Conservation (phyloP, 1,140 invertebrate species). For the Goniozus legneri region DNA sequence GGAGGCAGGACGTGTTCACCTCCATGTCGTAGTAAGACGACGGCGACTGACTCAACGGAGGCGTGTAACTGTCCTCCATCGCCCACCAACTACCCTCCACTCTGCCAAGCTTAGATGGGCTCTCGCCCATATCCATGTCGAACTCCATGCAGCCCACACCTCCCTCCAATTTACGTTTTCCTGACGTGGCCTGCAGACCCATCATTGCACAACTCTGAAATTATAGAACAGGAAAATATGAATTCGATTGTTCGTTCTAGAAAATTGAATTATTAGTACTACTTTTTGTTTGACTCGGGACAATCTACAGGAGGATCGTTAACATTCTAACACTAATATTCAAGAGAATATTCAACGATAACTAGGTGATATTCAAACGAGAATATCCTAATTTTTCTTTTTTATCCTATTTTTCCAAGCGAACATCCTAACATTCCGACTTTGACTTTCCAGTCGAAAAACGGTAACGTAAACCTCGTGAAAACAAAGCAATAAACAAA, state of each 20-base stretch:
- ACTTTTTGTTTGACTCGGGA: no score
- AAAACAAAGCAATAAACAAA: no score
- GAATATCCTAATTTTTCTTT: no score
- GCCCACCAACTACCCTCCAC: constrained; percentile 52
- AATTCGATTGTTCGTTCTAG: no score
- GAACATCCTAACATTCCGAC: no score
- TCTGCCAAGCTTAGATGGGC: constrained; percentile 48
- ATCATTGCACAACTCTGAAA: constrained; percentile 73
- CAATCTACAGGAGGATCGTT: not conserved
- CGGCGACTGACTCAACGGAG: constrained; percentile 30
- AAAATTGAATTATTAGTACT: no score
- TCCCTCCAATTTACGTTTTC: constrained; percentile 65
- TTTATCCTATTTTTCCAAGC: no score
- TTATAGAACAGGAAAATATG: constrained; percentile 18
- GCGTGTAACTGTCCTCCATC: constrained; percentile 46
- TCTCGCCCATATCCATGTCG: constrained; percentile 51
- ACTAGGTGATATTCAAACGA: no score
- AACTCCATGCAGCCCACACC: constrained; percentile 53
- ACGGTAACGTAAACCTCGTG: no score
- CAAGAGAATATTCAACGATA: no score
- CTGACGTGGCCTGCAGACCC: constrained; percentile 71
- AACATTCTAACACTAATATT: no score
- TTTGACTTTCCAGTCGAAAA: no score
- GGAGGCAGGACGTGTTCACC: constrained; percentile 34
- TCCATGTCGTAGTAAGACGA: constrained; percentile 43